phyloP scores from a whole-genome alignment of 2,888 invertebrate species.

The Luperina nickerlii region DNA sequence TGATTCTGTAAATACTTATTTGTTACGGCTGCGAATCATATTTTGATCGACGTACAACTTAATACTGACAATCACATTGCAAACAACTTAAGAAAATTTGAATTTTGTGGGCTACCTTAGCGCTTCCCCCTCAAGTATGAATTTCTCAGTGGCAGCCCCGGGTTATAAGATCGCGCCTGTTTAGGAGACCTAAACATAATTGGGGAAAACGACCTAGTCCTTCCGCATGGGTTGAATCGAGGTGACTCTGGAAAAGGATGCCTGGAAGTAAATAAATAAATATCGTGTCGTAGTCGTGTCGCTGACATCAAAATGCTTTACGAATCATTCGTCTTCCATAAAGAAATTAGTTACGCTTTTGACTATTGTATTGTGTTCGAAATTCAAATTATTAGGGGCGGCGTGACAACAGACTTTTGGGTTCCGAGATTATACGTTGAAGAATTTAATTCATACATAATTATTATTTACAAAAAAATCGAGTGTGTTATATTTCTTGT shows the following conservation, averaged over 20 bases:
- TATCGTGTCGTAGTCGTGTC: slow-evolving; percentile 65
- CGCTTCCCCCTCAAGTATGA: too few species aligned
- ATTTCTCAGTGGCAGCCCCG: background rate
- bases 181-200: background rate
- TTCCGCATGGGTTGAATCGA: background rate
- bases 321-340: slow-evolving; percentile 67
- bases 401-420: slow-evolving; percentile 67
- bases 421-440: slow-evolving; percentile 59
- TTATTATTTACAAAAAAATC: slow-evolving; percentile 51
- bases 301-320: slow-evolving; percentile 57
- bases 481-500: slow-evolving; percentile 24
- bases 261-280: background rate
- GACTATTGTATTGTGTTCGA: slow-evolving; percentile 74
- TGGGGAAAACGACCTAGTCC: too few species aligned
- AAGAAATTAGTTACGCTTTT: slow-evolving; percentile 77
- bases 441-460: slow-evolving; percentile 55
- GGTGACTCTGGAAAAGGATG: too few species aligned
- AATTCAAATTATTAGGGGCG: slow-evolving; percentile 75
- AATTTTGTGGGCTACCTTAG: too few species aligned
- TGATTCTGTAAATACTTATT: too few species aligned
- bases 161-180: background rate
- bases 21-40: too few species aligned
- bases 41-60: too few species aligned
- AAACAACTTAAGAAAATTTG: too few species aligned
- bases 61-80: too few species aligned